phyloP scores from a whole-genome alignment of 2,888 invertebrate genomes.

The Lasioglossum vierecki region DNA sequence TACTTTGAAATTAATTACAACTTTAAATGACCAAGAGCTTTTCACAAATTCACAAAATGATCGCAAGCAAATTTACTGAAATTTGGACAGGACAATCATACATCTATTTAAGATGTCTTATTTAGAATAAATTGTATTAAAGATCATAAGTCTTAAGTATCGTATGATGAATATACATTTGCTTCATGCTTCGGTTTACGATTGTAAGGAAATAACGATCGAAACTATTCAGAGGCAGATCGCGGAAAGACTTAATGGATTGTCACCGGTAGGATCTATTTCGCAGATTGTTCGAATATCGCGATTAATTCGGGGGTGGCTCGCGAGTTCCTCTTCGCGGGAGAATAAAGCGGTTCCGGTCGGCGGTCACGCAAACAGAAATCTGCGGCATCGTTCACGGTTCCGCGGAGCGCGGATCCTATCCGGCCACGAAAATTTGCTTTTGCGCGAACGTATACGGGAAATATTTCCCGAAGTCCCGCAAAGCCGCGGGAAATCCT shows the following conservation, averaged over 20 bases:
- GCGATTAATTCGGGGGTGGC: background rate
- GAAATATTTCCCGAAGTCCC: conserved; percentile 76
- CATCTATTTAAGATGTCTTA: too few species aligned
- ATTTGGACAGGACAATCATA: too few species aligned
- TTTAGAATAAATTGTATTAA: background rate
- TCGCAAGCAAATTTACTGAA: too few species aligned
- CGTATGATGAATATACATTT: background rate
- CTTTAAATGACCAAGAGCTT: too few species aligned
- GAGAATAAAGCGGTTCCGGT: background rate
- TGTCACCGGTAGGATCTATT: background rate
- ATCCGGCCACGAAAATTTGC: conserved; percentile 67
- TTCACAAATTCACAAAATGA: too few species aligned
- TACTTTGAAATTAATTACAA: too few species aligned
- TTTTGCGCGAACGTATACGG: conserved; percentile 63
- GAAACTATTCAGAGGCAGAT: background rate
- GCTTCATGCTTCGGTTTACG: background rate
- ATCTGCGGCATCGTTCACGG: conserved; percentile 51
- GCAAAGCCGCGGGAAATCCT: conserved; percentile 74
- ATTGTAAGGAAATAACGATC: background rate
- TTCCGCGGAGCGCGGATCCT: background rate
- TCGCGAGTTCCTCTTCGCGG: background rate
- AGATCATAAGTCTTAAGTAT: background rate
- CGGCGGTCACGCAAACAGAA: conserved; percentile 43
- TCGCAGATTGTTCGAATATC: conserved; percentile 20
- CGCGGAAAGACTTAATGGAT: background rate